Evolutionary conservation across 2,888 invertebrate genomes (phyloP).

Genomic region (Nematopogon swammerdamellus): DNA sequence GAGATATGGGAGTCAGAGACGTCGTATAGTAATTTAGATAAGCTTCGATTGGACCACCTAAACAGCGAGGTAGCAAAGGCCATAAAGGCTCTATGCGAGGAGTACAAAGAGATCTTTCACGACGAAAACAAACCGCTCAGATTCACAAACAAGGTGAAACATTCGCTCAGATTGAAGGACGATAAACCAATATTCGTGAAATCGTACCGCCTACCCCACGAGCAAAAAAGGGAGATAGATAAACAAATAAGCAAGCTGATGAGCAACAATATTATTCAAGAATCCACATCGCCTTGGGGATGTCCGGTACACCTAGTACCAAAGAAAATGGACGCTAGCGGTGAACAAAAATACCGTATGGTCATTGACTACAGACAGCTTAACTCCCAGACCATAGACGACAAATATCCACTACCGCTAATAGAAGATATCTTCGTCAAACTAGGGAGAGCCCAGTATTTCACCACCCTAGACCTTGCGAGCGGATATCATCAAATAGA

Average conservation of each 20-base stretch:
- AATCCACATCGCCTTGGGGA: conserved; percentile 13
- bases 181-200: neutral
- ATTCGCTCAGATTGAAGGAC: conserved; percentile 12
- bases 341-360: conserved; percentile 13
- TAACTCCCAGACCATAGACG: conserved; percentile 14
- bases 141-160: conserved; percentile 12
- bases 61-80: neutral
- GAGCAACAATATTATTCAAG: conserved; percentile 13
- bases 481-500: conserved; percentile 17
- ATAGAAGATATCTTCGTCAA: conserved; percentile 15
- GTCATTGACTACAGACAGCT: conserved; percentile 14
- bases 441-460: conserved; percentile 13
- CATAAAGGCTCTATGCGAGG: neutral
- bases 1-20: too few relatives aligned
- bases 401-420: conserved; percentile 15
- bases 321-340: conserved; percentile 15
- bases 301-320: conserved; percentile 17
- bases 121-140: conserved; percentile 8
- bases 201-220: conserved; percentile 12
- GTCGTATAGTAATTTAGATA: neutral
- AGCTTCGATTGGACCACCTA: neutral
- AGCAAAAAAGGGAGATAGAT: neutral
- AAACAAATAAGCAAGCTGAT: conserved; percentile 3
- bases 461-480: conserved; percentile 14
- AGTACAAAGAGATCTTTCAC: conserved; percentile 9